A percentile compares a stretch with the other conserved stretches of the same genome.
Conservation (phyloP, 2,113 vertebrate genomes). For the Dasyornis broadbenti region DNA sequence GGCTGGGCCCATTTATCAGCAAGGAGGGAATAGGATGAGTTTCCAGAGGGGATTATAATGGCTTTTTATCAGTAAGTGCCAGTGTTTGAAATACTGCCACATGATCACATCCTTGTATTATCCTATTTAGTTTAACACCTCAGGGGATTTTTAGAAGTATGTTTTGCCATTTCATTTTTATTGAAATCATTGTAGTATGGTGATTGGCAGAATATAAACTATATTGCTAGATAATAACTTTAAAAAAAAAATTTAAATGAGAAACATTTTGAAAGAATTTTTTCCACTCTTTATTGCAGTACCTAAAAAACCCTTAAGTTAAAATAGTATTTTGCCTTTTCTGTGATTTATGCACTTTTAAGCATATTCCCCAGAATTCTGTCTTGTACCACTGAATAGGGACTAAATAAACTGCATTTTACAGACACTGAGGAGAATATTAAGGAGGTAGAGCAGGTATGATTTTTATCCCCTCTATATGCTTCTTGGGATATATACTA, state of each 20-base stretch:
- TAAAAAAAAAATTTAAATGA: rapidly evolving
- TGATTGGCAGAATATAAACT: background rate
- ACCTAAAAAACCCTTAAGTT: background rate
- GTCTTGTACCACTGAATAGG: background rate
- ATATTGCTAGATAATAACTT: background rate
- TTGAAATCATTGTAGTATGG: background rate
- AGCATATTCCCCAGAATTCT: background rate
- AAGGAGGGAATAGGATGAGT: background rate
- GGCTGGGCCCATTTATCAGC: background rate
- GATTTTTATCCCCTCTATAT: background rate
- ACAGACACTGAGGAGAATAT: background rate
- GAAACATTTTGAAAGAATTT: background rate
- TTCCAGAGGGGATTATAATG: background rate
- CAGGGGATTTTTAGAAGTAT: background rate
- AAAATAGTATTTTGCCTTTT: background rate
- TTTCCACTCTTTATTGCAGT: background rate
- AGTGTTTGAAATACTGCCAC: background rate
- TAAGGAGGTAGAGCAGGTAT: background rate
- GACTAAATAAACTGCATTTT: background rate
- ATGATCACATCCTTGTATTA: background rate
- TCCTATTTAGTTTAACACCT: background rate
- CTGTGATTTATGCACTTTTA: background rate
- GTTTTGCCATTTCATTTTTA: background rate
- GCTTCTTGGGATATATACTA: background rate
- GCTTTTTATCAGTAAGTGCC: background rate